Conservation (phyloP, 2,113 vertebrate species). For the Gymnocephalus cernua region DNA sequence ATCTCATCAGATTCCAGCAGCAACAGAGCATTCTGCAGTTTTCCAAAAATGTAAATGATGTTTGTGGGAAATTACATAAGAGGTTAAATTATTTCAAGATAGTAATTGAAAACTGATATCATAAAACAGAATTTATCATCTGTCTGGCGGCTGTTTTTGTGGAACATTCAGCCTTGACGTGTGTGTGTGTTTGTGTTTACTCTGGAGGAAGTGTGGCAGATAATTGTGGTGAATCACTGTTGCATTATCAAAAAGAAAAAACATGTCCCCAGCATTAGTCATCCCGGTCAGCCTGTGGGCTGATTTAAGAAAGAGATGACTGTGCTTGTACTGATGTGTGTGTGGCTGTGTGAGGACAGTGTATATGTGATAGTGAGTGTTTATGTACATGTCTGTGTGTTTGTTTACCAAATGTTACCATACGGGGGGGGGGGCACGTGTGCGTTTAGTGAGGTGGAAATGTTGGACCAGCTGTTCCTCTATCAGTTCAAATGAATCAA, state of each 20-base stretch:
- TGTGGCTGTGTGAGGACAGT: constrained; percentile 10
- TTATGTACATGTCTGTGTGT: constrained; percentile 18
- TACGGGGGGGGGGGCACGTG: background rate
- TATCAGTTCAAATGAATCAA: too few species aligned
- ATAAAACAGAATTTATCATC: too few species aligned
- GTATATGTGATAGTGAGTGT: constrained; percentile 1
- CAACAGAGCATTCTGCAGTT: background rate
- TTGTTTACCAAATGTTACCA: constrained; percentile 24
- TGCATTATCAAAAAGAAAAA: constrained; percentile 33
- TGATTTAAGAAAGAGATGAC: constrained; percentile 8
- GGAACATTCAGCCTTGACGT: constrained; percentile 18
- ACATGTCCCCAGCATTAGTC: constrained; percentile 33
- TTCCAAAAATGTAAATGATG: background rate
- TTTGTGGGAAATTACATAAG: background rate
- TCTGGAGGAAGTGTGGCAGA: constrained; percentile 15
- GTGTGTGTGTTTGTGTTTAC: constrained; percentile 39
- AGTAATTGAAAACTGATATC: background rate
- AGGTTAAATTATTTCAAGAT: background rate
- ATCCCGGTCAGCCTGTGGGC: constrained; percentile 11
- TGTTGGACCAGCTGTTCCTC: constrained; percentile 55
- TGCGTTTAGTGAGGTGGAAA: constrained; percentile 58
- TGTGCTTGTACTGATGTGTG: background rate
- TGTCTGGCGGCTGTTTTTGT: background rate
- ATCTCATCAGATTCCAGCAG: background rate
- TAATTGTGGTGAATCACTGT: constrained; percentile 35